Evolutionary conservation across 2,113 vertebrate genomes (phyloP).

Genomic region (Myanophis thanlyinensis): DNA sequence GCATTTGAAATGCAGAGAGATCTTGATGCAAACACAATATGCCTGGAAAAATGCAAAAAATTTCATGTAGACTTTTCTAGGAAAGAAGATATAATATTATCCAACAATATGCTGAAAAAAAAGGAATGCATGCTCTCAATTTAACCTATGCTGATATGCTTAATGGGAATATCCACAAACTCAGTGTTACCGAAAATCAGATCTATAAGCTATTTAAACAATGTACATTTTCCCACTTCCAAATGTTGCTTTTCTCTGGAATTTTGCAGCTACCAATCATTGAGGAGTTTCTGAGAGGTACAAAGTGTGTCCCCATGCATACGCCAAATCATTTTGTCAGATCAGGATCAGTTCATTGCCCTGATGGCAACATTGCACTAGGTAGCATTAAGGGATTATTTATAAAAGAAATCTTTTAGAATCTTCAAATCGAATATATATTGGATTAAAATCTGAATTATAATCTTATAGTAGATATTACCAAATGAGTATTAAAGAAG

Average conservation of each 20-base stretch:
- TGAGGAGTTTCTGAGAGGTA: background rate
- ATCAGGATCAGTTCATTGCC: background rate
- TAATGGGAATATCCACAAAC: background rate
- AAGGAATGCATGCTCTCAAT: too few species aligned
- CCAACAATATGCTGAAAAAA: background rate
- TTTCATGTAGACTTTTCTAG: background rate
- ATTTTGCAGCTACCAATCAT: background rate
- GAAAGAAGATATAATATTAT: background rate
- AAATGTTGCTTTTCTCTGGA: background rate
- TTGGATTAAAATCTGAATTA: background rate
- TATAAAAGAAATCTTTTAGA: background rate
- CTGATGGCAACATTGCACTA: background rate
- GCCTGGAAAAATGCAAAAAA: background rate
- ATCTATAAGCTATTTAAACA: background rate
- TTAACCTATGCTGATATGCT: background rate
- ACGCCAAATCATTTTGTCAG: background rate
- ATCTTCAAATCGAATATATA: background rate
- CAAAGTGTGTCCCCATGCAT: background rate
- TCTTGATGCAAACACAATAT: background rate
- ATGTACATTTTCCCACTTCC: background rate
- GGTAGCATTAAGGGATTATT: background rate
- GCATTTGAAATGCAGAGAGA: background rate
- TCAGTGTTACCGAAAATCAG: background rate
- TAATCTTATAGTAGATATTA: background rate
- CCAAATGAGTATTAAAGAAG: background rate